A percentile compares a stretch with the other conserved stretches of the same genome.
Conservation (phyloP, 2,113 vertebrate species). For the Otolemur garnettii region DNA sequence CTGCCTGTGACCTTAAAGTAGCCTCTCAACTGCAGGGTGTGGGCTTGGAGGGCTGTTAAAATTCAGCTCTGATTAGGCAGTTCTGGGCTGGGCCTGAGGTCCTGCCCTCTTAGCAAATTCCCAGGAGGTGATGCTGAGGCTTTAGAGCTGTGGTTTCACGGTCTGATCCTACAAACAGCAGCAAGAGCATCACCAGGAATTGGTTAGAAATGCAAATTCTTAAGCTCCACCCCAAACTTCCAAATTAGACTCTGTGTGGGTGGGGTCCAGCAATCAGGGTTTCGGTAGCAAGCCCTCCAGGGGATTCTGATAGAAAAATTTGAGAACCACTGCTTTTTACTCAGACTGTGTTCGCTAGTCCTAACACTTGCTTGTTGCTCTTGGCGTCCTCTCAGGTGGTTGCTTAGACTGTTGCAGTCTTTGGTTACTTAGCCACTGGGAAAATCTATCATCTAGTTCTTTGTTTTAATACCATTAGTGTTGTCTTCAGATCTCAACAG, state of each 20-base stretch:
- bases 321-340: background rate
- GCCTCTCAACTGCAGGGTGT: rapidly evolving
- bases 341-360: background rate
- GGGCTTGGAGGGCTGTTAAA: background rate
- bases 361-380: rapidly evolving
- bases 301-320: background rate
- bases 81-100: background rate
- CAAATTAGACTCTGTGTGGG: background rate
- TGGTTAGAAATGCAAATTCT: background rate
- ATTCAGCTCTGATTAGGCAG: background rate
- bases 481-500: background rate
- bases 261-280: background rate
- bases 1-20: background rate
- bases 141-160: background rate
- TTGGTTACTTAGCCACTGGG: background rate
- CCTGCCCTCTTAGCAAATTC: background rate
- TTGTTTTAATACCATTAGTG: background rate
- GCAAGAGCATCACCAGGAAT: background rate
- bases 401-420: background rate
- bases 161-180: background rate
- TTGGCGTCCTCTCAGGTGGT: background rate
- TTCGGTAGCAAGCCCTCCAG: background rate
- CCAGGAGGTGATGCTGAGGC: too few relatives aligned
- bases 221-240: background rate
- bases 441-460: background rate